Conservation (phyloP, 2,113 vertebrate genomes). For the Forbesichthys agassizii region DNA sequence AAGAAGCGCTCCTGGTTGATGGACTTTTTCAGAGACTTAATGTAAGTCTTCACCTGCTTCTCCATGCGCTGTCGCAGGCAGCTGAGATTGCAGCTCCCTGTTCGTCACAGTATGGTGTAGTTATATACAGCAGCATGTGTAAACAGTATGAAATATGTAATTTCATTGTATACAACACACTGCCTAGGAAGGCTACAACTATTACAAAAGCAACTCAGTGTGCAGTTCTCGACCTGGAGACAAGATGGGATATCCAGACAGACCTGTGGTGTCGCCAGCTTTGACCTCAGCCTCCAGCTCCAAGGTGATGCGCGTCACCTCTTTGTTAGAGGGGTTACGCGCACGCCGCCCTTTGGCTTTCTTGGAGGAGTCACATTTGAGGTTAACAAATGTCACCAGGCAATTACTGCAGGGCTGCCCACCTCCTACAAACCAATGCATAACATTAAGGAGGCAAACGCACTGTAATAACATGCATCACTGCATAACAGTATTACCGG, state of each 20-base stretch:
- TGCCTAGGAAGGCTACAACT: neutral
- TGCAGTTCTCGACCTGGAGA: neutral
- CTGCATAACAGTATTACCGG: too few species aligned
- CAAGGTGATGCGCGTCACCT: slow-evolving; percentile 91
- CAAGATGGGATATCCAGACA: neutral
- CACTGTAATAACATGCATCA: too few species aligned
- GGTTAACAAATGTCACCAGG: slow-evolving; percentile 93
- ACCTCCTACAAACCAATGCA: slow-evolving; percentile 64
- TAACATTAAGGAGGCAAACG: neutral
- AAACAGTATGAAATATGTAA: neutral
- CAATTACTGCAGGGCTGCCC: slow-evolving; percentile 89
- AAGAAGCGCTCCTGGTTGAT: slow-evolving; percentile 98
- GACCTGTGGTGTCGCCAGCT: slow-evolving; percentile 91
- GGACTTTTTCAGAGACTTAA: slow-evolving; percentile 95
- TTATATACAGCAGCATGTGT: neutral
- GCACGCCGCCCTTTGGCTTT: slow-evolving; percentile 87
- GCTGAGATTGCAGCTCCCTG: slow-evolving; percentile 88
- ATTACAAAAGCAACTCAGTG: too few species aligned
- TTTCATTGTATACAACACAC: neutral
- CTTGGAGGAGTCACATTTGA: slow-evolving; percentile 95
- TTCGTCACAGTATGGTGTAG: neutral
- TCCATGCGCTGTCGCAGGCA: slow-evolving; percentile 93
- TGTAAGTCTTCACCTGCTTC: slow-evolving; percentile 88
- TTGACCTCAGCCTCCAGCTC: slow-evolving; percentile 95
- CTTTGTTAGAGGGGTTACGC: slow-evolving; percentile 88